Evolutionary conservation across 2,888 invertebrate genomes (phyloP).

Genomic region (Aphidoletes aphidimyza): DNA sequence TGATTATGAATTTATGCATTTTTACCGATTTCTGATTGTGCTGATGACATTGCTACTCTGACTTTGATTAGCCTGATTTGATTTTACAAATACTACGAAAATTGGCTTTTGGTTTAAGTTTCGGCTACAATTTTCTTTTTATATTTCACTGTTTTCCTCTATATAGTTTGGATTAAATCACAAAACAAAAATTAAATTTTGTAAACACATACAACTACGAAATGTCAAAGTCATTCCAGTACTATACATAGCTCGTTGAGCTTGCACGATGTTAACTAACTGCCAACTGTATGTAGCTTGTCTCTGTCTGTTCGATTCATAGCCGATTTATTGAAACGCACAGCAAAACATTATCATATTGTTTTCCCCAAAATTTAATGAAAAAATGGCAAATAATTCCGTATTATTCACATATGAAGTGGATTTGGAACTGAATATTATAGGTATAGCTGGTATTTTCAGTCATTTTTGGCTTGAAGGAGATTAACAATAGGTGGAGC

Average conservation of each 20-base stretch:
- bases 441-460: too few relatives aligned
- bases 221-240: background rate
- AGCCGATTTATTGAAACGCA: too few relatives aligned
- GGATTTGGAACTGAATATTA: too few relatives aligned
- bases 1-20: too few relatives aligned
- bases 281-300: background rate
- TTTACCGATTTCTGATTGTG: slow-evolving; percentile 40
- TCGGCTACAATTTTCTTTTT: background rate
- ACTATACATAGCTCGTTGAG: background rate
- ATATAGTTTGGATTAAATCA: background rate
- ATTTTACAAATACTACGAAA: background rate
- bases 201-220: slow-evolving; percentile 12
- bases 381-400: too few relatives aligned
- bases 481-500: too few relatives aligned
- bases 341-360: too few relatives aligned
- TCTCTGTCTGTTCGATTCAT: too few relatives aligned
- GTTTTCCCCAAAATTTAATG: too few relatives aligned
- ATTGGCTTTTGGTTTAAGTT: background rate
- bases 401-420: too few relatives aligned
- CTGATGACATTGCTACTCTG: background rate
- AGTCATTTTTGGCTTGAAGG: too few relatives aligned
- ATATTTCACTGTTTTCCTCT: background rate
- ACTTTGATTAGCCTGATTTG: too few relatives aligned
- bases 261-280: background rate
- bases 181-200: background rate